These are phyloP conservation scores for Oncopodura yosiiana DNA, from an alignment of 1,140 invertebrate genomes.

Conservation along the genomic window DNA sequence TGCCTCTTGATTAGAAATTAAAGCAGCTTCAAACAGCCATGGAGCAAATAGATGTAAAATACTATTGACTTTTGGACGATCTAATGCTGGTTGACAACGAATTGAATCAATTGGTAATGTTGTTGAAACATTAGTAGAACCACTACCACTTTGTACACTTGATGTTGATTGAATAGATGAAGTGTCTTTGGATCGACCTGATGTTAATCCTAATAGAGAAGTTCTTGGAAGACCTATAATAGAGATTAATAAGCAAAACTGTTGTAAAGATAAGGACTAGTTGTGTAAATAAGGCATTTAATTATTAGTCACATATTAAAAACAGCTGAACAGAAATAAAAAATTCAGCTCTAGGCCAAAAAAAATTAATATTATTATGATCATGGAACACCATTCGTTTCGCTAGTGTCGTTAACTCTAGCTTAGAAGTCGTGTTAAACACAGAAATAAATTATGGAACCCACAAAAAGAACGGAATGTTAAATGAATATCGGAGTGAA, in stretches of 20 bases:
- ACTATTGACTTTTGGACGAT: conserved; percentile 80
- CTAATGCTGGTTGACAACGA: conserved; percentile 44
- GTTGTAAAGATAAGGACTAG: neutral
- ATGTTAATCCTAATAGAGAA: conserved; percentile 63
- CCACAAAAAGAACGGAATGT: no score
- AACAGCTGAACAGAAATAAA: no score
- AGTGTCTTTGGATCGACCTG: conserved; percentile 55
- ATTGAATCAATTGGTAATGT: neutral
- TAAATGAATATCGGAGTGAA: no score
- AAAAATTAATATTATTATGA: no score
- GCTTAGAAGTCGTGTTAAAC: no score
- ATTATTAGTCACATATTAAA: no score
- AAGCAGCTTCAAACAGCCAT: conserved; percentile 92
- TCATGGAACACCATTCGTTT: no score
- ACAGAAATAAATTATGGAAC: no score
- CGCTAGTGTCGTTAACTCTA: no score
- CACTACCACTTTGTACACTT: conserved; percentile 25
- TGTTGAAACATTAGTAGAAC: neutral
- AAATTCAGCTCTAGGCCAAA: no score
- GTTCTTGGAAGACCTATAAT: conserved; percentile 62
- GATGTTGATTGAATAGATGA: conserved; percentile 48
- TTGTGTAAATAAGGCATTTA: no score
- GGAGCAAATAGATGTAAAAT: conserved; percentile 91
- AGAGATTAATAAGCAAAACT: neutral
- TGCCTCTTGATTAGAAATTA: conserved; percentile 53